These are phyloP conservation scores for Gari tellinella DNA, from an alignment of 2,888 invertebrate genomes.

Conservation along the genomic window DNA sequence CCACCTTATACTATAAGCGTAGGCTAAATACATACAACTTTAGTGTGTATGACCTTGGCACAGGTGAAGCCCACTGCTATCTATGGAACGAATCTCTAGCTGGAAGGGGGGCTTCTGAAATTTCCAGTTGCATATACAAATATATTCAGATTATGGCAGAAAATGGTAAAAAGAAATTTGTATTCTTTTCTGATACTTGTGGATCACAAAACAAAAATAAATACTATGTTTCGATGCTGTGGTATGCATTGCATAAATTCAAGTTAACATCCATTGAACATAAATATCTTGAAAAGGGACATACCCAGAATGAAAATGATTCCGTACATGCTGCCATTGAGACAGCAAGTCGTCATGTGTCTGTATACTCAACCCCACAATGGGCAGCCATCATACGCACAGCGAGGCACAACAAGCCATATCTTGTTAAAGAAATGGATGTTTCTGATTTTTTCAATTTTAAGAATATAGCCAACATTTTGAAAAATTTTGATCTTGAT, in stretches of 20 bases:
- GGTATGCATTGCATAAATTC: conserved; percentile 40
- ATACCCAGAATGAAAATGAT: too few relatives aligned
- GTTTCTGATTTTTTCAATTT: conserved; percentile 38
- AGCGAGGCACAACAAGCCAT: conserved; percentile 23
- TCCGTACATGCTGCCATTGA: conserved; percentile 50
- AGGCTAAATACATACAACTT: too few relatives aligned
- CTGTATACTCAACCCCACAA: conserved; percentile 40
- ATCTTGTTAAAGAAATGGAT: conserved; percentile 34
- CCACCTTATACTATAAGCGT: conserved; percentile 2
- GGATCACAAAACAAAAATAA: conserved; percentile 51
- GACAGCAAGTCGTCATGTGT: conserved; percentile 10
- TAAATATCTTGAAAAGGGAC: conserved; percentile 47
- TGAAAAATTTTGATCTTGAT: conserved; percentile 35
- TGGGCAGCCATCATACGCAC: conserved; percentile 42
- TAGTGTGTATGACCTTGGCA: too few relatives aligned
- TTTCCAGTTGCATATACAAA: too few relatives aligned
- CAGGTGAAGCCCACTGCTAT: too few relatives aligned
- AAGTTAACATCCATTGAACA: conserved; percentile 27
- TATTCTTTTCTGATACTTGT: conserved; percentile 48
- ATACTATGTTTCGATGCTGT: conserved; percentile 34
- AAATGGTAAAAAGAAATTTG: too few relatives aligned
- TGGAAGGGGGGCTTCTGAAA: too few relatives aligned
- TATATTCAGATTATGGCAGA: too few relatives aligned
- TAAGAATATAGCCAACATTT: conserved; percentile 7
- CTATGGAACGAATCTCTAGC: too few relatives aligned